Evolutionary conservation across 2,113 vertebrate genomes (phyloP), one percentile per base, ranked within the genome.

Genomic region (Hypocryptadius cinnamomeus): DNA sequence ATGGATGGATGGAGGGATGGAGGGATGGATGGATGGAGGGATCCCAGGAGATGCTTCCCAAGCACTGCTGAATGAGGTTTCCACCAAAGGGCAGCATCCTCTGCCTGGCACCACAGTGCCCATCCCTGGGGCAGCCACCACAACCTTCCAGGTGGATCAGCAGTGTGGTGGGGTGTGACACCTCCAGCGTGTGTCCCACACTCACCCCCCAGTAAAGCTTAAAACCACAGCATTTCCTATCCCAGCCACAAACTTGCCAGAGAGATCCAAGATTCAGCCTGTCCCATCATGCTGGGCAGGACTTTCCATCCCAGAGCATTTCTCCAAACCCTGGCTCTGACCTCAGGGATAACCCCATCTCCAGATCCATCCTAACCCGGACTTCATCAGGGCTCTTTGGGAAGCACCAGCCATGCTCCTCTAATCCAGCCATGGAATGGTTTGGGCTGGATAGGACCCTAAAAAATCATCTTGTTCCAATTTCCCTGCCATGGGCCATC

Each of bases 11-110:
- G 44, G 56, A 30, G 5, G 71, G 39, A 27, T 16, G 24, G 53
- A 17, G 5, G 42, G 42, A 17, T 4, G 44, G 56, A 42, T 12
- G 42, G 33, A 50, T 2, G 28, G 35, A 51, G n/a, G n/a, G n/a
- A n/a, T n/a, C n/a, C n/a, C n/a, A n/a, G n/a, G n/a, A n/a, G n/a
- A n/a, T n/a, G n/a, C n/a, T n/a, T n/a, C 56, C 27, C 76, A 63
- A 1, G 2, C 0, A 0, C 51, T 13, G 22, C 53, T 30, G 25
- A 48, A 31, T 6, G 3, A n/a, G 11, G 45, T 37, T 71, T 66
- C 45, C 42, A 37, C 20, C 40, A 15, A 45, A 17, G 3, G 2
- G 21, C 74, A 70, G 53, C 13, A 16, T 25, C 21, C 35, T 14
- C 13, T 25, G 13, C 53, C 61, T 12, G 2, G 25, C 42, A 30